Base-by-base conservation (phyloP, 2,888 invertebrate species). In the Petrophora chlorosata region DNA sequence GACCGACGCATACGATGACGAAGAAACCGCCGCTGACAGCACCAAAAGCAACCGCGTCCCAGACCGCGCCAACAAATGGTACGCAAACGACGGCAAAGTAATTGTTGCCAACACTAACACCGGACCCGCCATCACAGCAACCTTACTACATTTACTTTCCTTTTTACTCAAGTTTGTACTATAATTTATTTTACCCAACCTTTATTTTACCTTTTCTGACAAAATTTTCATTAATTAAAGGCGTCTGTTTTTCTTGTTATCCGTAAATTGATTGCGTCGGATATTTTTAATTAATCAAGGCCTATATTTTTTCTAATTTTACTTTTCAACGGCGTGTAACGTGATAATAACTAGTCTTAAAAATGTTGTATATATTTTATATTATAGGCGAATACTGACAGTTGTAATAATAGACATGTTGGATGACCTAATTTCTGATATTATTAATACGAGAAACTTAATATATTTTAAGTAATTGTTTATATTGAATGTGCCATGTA, bases 331-430 rank as follows among this genome's bases (percentile, higher is more conserved):
- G 77, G 71, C 78, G 74, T 80, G 89, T 87, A 90, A 90, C 87
- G 87, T 88, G 89, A 90, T 90, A 90, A 90, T 90, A 90, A 90
- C 79, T 90, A 90, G 89, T 68, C 65, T 73, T 82, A 79, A 80
- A 75, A 73, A 56, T n/a, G 66, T 71, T 87, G 85, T 88, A 88
- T 68, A 88, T 85, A 87, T 67, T 75, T 76, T 75, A 69, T 69
- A 70, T 59, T 58, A 61, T 82, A 83, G 81, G 72, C 51, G 56
- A 69, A 60, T 71, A 55, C 58, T 59, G 73, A 69, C 65, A 64
- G 64, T 72, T 76, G 65, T 77, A 79, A 65, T 61, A 67, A 71
- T 72, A 65, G 67, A 38, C 15, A 35, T 61, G 62, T 69, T 69
- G 70, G 65, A 59, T 56, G 63, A 65, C 69, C 60, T 54, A 61